Conservation (phyloP, 2,888 invertebrate species). For the Chloromyia formosa region DNA sequence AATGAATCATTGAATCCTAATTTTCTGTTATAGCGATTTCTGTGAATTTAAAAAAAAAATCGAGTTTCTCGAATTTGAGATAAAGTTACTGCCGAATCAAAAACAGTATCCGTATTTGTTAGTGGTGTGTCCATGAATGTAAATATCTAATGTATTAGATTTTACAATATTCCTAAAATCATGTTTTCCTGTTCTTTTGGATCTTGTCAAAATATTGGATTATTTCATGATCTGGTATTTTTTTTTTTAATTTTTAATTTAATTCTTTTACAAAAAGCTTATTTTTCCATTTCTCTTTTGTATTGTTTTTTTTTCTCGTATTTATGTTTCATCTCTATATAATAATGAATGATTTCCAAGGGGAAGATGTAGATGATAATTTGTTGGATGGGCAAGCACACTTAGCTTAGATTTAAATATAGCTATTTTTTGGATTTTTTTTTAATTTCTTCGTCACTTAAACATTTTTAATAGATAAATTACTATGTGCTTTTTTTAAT, state of each 20-base stretch:
- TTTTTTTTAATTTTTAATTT: background rate
- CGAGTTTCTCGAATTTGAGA: too few species aligned
- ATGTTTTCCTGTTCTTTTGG: too few species aligned
- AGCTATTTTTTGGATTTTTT: slow-evolving; percentile 25
- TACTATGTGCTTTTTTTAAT: slow-evolving; percentile 9
- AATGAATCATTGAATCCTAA: too few species aligned
- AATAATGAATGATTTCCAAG: slow-evolving; percentile 30
- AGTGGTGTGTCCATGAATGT: too few species aligned
- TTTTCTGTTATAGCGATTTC: too few species aligned
- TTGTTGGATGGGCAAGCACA: slow-evolving; percentile 40
- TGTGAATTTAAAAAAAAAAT: too few species aligned
- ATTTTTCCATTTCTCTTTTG: background rate
- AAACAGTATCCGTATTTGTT: too few species aligned
- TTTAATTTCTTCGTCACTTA: slow-evolving; percentile 7
- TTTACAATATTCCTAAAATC: too few species aligned
- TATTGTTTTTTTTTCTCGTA: background rate
- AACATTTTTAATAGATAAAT: slow-evolving; percentile 29
- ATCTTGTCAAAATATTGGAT: too few species aligned
- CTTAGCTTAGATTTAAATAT: slow-evolving; percentile 38
- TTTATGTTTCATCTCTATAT: too few species aligned
- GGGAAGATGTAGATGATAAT: slow-evolving; percentile 38
- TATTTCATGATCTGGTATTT: background rate
- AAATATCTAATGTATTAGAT: too few species aligned
- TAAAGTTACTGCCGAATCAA: too few species aligned
- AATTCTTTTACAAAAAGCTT: background rate